Evolutionary conservation across 2,888 invertebrate species (phyloP).

Genomic region (Ectropis crepuscularia): DNA sequence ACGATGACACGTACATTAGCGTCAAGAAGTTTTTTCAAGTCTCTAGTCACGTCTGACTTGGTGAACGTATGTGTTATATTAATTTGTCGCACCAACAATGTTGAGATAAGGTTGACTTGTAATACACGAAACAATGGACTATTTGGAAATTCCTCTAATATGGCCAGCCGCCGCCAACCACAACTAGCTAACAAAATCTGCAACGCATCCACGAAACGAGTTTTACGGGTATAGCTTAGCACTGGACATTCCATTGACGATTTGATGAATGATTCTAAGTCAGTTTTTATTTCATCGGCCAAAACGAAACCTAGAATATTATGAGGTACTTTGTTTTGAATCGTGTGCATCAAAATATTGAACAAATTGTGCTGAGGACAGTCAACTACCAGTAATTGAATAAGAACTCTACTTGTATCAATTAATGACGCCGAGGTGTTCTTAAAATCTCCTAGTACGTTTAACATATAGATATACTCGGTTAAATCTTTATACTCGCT

Average conservation of each 20-base stretch:
- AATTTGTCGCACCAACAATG: background rate
- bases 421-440: background rate
- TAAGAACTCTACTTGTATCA: background rate
- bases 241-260: background rate
- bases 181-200: constrained; percentile 18
- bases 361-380: background rate
- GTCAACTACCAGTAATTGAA: background rate
- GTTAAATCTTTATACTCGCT: background rate
- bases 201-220: constrained; percentile 10
- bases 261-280: too few relatives aligned
- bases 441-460: background rate
- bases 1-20: background rate
- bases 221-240: background rate
- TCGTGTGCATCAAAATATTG: background rate
- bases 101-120: background rate
- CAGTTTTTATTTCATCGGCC: background rate
- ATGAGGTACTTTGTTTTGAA: background rate
- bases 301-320: background rate
- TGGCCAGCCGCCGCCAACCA: constrained; percentile 4
- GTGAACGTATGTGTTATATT: background rate
- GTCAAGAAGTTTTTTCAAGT: background rate
- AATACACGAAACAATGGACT: background rate
- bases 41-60: background rate
- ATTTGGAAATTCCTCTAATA: background rate
- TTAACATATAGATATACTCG: background rate